These are phyloP conservation scores for Turnix velox DNA, from an alignment of 2,113 vertebrate species.

Conservation along the genomic window DNA sequence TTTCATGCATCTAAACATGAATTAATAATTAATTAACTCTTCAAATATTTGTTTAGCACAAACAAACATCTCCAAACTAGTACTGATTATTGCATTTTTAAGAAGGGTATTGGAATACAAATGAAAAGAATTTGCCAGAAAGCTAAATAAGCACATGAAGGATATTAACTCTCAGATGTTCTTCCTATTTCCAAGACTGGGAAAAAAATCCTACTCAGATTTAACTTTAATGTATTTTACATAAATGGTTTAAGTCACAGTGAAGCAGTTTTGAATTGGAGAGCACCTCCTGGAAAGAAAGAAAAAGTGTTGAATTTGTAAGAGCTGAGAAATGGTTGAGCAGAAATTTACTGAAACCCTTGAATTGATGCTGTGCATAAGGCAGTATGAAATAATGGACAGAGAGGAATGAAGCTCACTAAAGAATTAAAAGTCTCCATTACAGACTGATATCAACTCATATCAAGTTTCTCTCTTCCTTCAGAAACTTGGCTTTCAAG, in stretches of 20 bases:
- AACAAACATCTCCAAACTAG: not conserved
- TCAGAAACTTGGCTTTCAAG: not conserved
- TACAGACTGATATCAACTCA: not conserved
- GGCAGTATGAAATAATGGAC: not conserved
- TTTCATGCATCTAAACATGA: not conserved
- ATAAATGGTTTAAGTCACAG: not conserved
- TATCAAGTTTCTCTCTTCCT: not conserved
- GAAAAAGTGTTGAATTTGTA: not conserved
- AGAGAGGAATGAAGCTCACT: not conserved
- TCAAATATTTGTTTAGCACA: not conserved
- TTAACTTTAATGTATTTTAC: not conserved
- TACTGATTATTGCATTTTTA: not conserved
- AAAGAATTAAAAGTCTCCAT: not conserved
- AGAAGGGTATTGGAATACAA: not conserved
- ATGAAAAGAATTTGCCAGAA: not conserved
- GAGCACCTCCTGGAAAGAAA: not conserved
- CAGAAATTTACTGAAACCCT: not conserved
- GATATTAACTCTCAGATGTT: not conserved
- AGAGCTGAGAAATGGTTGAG: not conserved
- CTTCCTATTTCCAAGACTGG: not conserved
- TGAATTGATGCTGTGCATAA: constrained; percentile 1
- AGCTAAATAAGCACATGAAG: not conserved
- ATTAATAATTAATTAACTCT: not conserved
- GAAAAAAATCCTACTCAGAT: not conserved
- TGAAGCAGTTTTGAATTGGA: not conserved